Evolutionary conservation across 37 sponge, comb jelly and placozoan genomes (phyloP).

Genomic region (Amphimedon queenslandica): DNA sequence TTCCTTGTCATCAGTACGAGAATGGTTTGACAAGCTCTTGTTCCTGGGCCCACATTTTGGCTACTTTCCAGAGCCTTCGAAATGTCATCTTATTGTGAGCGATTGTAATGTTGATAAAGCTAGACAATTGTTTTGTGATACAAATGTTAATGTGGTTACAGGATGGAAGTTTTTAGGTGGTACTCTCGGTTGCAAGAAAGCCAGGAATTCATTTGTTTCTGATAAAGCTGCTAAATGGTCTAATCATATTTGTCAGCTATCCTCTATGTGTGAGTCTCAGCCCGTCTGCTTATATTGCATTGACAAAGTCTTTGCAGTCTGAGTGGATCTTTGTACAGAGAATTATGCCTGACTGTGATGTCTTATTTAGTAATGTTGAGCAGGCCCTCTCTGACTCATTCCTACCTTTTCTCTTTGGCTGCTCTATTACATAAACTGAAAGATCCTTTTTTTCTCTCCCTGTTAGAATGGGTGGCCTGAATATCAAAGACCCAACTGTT

Average conservation of each 20-base stretch:
- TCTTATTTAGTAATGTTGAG: slow-evolving; percentile 3
- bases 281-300: slow-evolving; percentile 16
- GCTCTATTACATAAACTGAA: slow-evolving; percentile 13
- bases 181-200: slow-evolving; percentile 8
- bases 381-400: neutral
- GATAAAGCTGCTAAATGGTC: no score
- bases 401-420: slow-evolving; percentile 11
- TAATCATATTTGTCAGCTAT: no score
- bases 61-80: no score
- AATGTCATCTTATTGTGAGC: no score
- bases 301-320: slow-evolving; percentile 25
- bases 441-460: slow-evolving; percentile 14
- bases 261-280: slow-evolving; percentile 1
- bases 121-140: no score
- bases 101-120: no score
- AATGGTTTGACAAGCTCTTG: no score
- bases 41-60: no score
- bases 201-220: neutral
- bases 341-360: slow-evolving; percentile 12
- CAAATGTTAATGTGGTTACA: no score
- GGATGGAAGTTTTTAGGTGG: slow-evolving; percentile 20
- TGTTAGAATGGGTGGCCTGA: slow-evolving; percentile 9
- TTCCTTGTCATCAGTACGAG: no score
- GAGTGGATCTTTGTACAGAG: slow-evolving; percentile 31
- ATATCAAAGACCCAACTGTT: slow-evolving; percentile 5